Conservation (phyloP, 2,888 invertebrate species). For the Pachycephus smyrnensis region DNA sequence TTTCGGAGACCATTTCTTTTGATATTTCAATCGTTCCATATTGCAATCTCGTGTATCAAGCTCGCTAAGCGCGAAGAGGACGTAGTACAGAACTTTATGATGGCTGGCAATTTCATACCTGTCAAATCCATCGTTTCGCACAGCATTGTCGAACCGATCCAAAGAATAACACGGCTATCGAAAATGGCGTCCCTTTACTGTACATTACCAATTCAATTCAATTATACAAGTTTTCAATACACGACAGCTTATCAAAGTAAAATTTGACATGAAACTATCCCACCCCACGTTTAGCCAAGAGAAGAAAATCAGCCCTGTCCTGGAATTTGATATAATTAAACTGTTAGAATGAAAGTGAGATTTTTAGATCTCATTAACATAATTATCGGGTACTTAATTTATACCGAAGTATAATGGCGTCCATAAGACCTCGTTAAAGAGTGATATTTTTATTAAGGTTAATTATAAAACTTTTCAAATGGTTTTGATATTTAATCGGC, state of each 20-base stretch:
- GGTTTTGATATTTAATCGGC: not conserved
- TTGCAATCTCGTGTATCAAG: not conserved
- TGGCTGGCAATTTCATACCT: not conserved
- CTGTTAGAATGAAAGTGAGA: not conserved
- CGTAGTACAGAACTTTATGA: not conserved
- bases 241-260: not conserved
- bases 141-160: not conserved
- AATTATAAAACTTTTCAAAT: not conserved
- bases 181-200: not conserved
- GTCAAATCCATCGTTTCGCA: not conserved
- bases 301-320: not conserved
- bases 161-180: not conserved
- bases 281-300: not conserved
- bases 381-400: not conserved
- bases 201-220: not conserved
- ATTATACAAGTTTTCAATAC: not conserved
- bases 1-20: not conserved
- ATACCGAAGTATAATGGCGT: not conserved
- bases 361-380: not conserved
- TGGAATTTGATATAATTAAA: not conserved
- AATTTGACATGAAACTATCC: not conserved
- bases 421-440: not conserved
- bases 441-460: not conserved
- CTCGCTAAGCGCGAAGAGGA: not conserved
- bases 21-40: not conserved